Evolutionary conservation across 2,113 vertebrate genomes (phyloP), one percentile per base, ranked within the genome.

Genomic region (Panthera uncia): DNA sequence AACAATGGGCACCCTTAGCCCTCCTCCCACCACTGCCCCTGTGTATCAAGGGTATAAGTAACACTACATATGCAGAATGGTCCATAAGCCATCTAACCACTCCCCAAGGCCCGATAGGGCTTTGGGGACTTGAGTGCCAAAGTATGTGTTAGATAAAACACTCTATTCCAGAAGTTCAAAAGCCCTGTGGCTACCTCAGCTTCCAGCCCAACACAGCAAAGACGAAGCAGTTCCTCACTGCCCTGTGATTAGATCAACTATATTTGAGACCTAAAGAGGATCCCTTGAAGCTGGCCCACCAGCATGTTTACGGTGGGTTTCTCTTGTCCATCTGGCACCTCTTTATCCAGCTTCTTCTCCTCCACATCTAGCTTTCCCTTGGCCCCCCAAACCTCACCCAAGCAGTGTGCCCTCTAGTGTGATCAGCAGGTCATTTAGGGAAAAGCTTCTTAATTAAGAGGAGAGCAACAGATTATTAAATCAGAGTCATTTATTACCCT

Each of bases 371-470:
- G 31, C 74, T 95, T 89, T 86, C 82, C 79, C 79, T 41, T 33
- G 33, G 7, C 0, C 18, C 66, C 55, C 95, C 41, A 63, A 10
- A 19, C 15, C 71, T 57, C 31, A 31, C 36, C 83, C 18, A 48
- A 13, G 45, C 81, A 68, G 27, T 7, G 48, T 83, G 38, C 90
- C 31, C 82, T 92, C 66, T 55, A 86, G 74, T 82, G 71, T 66
- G 88, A 98, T 92, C 95, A 93, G 81, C 91, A 94, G 89, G 61
- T 97, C 95, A 93, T 97, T 97, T 93, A 93, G 95, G 90, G 90
- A 87, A 96, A 98, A 97, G 95, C 93, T 94, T 97, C 98, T 98
- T 98, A 98, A 98, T 98, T 97, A 98, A 98, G 74, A 94, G 68
- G 94, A 98, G 74, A 98, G 95, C 91, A 93, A 96, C 94, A 93